Evolutionary conservation across 30 jellyfish, hydroid and myxozoan species (phyloP).

Genomic region (Cassiopea andromeda): DNA sequence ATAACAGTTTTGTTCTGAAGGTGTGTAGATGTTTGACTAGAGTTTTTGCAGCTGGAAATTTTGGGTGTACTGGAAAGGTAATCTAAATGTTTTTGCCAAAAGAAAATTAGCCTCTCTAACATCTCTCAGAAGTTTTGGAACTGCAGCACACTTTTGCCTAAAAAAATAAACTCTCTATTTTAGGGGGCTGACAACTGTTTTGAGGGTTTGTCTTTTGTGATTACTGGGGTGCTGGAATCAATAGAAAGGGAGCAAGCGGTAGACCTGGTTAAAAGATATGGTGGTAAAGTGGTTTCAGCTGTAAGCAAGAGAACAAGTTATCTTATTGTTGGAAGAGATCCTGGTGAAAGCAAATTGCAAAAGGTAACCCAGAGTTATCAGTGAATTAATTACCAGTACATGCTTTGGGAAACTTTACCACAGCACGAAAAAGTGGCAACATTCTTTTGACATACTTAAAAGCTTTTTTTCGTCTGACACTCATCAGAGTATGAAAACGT

Average conservation of each 20-base stretch:
- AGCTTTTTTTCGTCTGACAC: too few relatives aligned
- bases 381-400: too few relatives aligned
- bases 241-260: conserved; percentile 91
- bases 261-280: conserved; percentile 83
- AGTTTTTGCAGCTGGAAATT: too few relatives aligned
- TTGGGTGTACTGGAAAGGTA: not conserved
- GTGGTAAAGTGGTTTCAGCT: conserved; percentile 91
- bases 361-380: conserved; percentile 51
- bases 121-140: too few relatives aligned
- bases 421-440: too few relatives aligned
- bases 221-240: conserved; percentile 96
- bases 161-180: not conserved
- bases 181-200: conserved; percentile 95
- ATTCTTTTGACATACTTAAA: too few relatives aligned
- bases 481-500: too few relatives aligned
- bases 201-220: conserved; percentile 90
- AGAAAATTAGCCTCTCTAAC: too few relatives aligned
- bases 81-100: not conserved
- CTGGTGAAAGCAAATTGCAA: conserved; percentile 91
- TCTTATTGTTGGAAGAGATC: conserved; percentile 91
- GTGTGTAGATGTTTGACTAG: too few relatives aligned
- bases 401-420: too few relatives aligned
- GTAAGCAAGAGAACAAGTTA: conserved; percentile 93
- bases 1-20: too few relatives aligned
- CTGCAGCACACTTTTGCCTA: not conserved